These are phyloP conservation scores for Campoplex capitator DNA, from an alignment of 2,888 invertebrate species.

Conservation along the genomic window DNA sequence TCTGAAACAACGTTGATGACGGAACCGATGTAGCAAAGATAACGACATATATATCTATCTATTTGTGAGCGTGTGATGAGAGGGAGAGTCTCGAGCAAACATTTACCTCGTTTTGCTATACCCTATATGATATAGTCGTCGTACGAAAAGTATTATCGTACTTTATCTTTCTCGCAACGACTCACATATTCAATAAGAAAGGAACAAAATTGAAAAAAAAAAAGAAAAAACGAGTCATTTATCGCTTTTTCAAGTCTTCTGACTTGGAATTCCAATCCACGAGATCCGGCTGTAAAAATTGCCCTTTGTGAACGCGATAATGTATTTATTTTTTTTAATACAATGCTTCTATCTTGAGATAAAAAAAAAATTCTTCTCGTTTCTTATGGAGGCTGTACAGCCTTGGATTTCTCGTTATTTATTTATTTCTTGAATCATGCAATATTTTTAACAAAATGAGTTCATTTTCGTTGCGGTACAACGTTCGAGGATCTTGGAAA, in stretches of 20 bases:
- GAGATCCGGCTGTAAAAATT: not conserved
- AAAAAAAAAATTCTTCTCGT: not conserved
- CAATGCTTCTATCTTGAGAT: not conserved
- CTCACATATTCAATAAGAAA: not conserved
- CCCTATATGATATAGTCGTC: not conserved
- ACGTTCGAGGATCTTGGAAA: too few species aligned
- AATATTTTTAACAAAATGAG: not conserved
- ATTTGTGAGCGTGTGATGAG: not conserved
- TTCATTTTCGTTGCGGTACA: not conserved
- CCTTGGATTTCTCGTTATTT: not conserved
- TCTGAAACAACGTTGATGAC: constrained; percentile 75
- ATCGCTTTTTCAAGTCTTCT: not conserved
- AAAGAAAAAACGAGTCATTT: not conserved
- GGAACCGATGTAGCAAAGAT: constrained; percentile 59
- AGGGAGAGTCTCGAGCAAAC: constrained; percentile 16
- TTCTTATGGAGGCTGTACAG: not conserved
- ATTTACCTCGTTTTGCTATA: constrained; percentile 13
- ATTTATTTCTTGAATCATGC: not conserved
- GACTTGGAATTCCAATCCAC: not conserved
- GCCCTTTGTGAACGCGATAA: not conserved
- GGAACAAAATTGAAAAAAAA: not conserved
- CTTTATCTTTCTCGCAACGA: constrained; percentile 20
- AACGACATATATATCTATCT: constrained; percentile 3
- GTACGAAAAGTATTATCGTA: constrained; percentile 12
- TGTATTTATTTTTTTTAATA: not conserved